Base-by-base conservation (phyloP, 2,797 vertebrate species). In the Anguilla anguilla region DNA sequence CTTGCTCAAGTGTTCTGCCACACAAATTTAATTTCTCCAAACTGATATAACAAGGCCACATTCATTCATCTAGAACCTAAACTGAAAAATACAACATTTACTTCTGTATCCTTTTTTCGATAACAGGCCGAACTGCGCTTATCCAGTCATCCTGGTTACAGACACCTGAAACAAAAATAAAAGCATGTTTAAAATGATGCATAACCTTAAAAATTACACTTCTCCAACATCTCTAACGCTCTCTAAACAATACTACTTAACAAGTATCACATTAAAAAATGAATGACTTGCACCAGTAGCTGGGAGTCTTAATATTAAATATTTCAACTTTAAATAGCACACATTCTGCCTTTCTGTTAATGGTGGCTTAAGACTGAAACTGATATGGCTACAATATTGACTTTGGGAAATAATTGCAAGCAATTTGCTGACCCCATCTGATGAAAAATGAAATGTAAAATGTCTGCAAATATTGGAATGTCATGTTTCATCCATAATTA, bases 101-200 rank as follows among this genome's bases (percentile, higher is more conserved):
- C 99, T 99, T 99, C 92, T 99, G 98, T 97, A 99, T 99, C 93
- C 99, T 97, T 94, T 99, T 99, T 94, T 99, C 98, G 89, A 99
- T 99, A 86, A 99, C 99, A 0, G 99, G 99, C n/a, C 97, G 97
- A 79, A 99, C 98, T n/a, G 98, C 97, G 2, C 94, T 97, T 93
- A 99, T 98, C 99, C 98, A 99, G 87, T 99, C 98, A 87, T 99
- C 99, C 92, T 98, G 98, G 95, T 94, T 98, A 91, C 98, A 99
- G 0, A 92, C 92, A 88, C 99, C 99, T 99, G 92, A 82, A 91
- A 74, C 81, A 2, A 84, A n/a, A 7, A 93, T 96, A 99, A 2
- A 59, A 61, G 7, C 28, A 15, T 84, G 11, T 59, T 61, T 22
- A 79, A 25, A 46, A 19, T 9, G n/a, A 72, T n/a, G 46, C 13